A percentile compares a stretch with the other conserved stretches of the same genome.
phyloP scores from a whole-genome alignment of 2,888 invertebrate species.

The Diarsia dahlii region DNA sequence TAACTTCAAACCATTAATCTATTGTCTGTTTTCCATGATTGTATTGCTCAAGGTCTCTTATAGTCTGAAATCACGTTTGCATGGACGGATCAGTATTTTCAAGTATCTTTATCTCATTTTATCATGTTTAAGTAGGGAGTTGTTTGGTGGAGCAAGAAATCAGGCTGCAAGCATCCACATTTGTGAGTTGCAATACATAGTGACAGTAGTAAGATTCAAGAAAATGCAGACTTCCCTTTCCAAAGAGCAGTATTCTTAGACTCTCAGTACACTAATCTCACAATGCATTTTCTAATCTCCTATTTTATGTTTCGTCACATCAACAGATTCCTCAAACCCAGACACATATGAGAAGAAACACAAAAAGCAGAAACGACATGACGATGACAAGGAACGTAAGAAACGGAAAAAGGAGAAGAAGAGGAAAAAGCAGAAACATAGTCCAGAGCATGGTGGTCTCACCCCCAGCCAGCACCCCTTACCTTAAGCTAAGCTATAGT shows the following conservation, averaged over 20 bases:
- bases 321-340: slow-evolving; percentile 91
- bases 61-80: background rate
- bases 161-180: background rate
- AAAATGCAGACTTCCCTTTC: background rate
- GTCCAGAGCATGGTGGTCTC: slow-evolving; percentile 95
- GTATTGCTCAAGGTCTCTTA: background rate
- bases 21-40: background rate
- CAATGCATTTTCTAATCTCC: background rate
- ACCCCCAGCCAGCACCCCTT: slow-evolving; percentile 88
- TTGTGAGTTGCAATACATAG: background rate
- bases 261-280: background rate
- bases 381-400: slow-evolving; percentile 98
- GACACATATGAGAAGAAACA: slow-evolving; percentile 98
- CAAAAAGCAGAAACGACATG: slow-evolving; percentile 98
- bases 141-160: background rate
- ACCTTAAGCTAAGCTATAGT: slow-evolving; percentile 70
- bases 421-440: slow-evolving; percentile 98
- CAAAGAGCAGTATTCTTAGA: background rate
- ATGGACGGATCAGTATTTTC: background rate
- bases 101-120: background rate
- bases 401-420: slow-evolving; percentile 99
- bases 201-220: background rate
- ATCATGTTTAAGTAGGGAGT: background rate
- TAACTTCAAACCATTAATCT: too few relatives aligned
- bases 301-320: background rate